Conservation (phyloP, 1,140 invertebrate species). For the Drosophila kikkawai region DNA sequence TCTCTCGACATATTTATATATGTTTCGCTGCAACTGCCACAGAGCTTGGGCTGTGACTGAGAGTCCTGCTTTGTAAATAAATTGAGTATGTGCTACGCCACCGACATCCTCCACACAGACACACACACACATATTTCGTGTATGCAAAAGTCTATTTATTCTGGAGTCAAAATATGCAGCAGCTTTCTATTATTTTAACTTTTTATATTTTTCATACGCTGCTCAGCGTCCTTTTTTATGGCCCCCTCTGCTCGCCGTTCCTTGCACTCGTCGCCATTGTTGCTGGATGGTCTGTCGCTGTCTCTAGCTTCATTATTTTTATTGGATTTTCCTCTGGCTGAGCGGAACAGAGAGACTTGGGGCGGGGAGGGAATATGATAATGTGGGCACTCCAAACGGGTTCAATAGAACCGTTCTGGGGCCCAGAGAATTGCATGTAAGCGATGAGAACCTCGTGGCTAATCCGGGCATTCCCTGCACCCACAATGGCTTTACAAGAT, state of each 20-base stretch:
- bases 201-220: conserved; percentile 42
- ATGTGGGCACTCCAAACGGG: conserved; percentile 63
- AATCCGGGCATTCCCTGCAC: conserved; percentile 44
- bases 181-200: conserved; percentile 80
- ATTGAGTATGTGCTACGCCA: conserved; percentile 66
- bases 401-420: conserved; percentile 74
- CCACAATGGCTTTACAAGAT: conserved; percentile 29
- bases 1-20: conserved; percentile 2
- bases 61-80: conserved; percentile 70
- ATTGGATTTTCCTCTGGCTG: conserved; percentile 58
- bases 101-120: conserved; percentile 20
- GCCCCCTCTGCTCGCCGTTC: conserved; percentile 19
- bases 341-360: not conserved
- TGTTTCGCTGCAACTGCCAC: conserved; percentile 24
- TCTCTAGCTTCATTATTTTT: conserved; percentile 77
- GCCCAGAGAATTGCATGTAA: conserved; percentile 27
- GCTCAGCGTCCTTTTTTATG: conserved; percentile 66
- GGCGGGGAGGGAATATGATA: conserved; percentile 63
- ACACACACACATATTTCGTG: conserved; percentile 12
- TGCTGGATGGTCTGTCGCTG: conserved; percentile 28
- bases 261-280: conserved; percentile 46
- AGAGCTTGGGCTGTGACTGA: conserved; percentile 47
- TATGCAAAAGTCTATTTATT: conserved; percentile 77
- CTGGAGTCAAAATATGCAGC: conserved; percentile 71
- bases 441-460: conserved; percentile 29